Evolutionary conservation across 1,140 invertebrate genomes (phyloP).

Genomic region (Lucilia sericata): DNA sequence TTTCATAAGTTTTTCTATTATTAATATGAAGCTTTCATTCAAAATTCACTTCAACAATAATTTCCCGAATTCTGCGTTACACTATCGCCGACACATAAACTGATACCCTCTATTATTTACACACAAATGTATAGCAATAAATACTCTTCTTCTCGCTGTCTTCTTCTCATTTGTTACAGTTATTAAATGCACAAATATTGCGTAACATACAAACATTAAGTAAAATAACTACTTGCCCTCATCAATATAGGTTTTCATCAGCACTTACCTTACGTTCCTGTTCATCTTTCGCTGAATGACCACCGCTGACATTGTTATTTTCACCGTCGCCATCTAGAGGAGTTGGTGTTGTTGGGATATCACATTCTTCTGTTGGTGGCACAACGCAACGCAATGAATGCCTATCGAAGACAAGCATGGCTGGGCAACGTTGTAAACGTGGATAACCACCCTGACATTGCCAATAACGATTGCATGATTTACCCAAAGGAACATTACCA

Average conservation of each 20-base stretch:
- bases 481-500: slow-evolving; percentile 79
- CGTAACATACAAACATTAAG: not conserved
- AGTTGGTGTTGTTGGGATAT: slow-evolving; percentile 82
- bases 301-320: slow-evolving; percentile 47
- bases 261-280: slow-evolving; percentile 52
- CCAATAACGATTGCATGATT: slow-evolving; percentile 94
- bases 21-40: too few species aligned
- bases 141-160: not conserved
- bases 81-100: too few species aligned
- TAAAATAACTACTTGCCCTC: not conserved
- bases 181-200: slow-evolving; percentile 2
- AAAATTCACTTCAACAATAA: too few species aligned
- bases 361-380: slow-evolving; percentile 88
- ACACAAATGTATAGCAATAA: not conserved
- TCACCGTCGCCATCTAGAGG: slow-evolving; percentile 70
- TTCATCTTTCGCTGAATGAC: slow-evolving; percentile 48
- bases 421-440: slow-evolving; percentile 87
- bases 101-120: too few species aligned
- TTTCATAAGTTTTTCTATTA: too few species aligned
- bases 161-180: not conserved
- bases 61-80: too few species aligned
- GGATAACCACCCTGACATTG: slow-evolving; percentile 93
- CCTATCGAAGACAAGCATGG: slow-evolving; percentile 90
- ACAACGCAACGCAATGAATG: slow-evolving; percentile 86
- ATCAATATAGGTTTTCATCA: not conserved